A percentile compares a stretch with the other conserved stretches of the same genome.
These are phyloP conservation scores for Caenorhabditis wallacei DNA, from an alignment of 2,888 invertebrate genomes.

Conservation along the genomic window DNA sequence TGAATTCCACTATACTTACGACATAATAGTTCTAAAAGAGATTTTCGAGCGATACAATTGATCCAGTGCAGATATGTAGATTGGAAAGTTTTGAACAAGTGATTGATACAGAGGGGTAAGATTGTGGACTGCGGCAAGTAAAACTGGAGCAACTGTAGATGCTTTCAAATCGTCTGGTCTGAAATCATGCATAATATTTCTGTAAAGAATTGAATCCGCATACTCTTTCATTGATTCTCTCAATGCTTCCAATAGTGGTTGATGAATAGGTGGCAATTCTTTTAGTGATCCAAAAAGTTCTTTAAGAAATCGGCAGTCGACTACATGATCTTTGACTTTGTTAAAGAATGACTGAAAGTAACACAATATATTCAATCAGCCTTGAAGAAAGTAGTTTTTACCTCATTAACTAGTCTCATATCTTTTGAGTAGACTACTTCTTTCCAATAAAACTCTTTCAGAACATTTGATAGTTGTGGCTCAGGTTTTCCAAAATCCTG, in stretches of 20 bases:
- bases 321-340: conserved; percentile 53
- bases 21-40: conserved; percentile 58
- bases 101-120: conserved; percentile 64
- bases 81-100: conserved; percentile 68
- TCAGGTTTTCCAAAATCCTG: conserved; percentile 56
- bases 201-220: background rate
- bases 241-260: conserved; percentile 41
- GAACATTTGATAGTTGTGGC: conserved; percentile 60
- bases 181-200: background rate
- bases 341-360: conserved; percentile 55
- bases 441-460: conserved; percentile 71
- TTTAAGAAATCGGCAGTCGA: conserved; percentile 50
- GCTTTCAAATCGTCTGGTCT: conserved; percentile 59
- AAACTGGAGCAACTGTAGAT: conserved; percentile 77
- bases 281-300: conserved; percentile 60
- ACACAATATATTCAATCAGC: background rate
- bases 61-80: conserved; percentile 70
- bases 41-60: conserved; percentile 61
- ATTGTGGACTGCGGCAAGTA: conserved; percentile 85
- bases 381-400: too few species aligned
- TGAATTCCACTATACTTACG: conserved; percentile 42
- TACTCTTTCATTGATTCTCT: conserved; percentile 48
- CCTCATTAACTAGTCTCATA: conserved; percentile 84
- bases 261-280: conserved; percentile 53
- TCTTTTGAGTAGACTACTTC: conserved; percentile 68